Conservation (phyloP, 2,113 vertebrate genomes). For the Thomomys bottae region DNA sequence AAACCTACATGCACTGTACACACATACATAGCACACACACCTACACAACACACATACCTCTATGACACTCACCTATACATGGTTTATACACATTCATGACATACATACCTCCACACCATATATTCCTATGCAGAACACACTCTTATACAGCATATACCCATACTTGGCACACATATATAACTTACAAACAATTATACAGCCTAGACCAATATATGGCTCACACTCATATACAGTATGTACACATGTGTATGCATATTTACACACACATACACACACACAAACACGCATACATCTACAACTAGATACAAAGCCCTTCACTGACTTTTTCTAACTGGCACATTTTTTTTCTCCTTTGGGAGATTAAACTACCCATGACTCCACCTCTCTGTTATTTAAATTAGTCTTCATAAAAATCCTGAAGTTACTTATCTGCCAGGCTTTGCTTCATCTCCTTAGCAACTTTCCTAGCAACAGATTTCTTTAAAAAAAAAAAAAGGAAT, state of each 20-base stretch:
- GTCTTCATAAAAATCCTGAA: constrained; percentile 68
- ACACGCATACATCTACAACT: neutral
- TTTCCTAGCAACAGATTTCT: constrained; percentile 70
- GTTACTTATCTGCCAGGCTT: constrained; percentile 60
- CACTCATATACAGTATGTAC: neutral
- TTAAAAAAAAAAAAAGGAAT: constrained; percentile 51
- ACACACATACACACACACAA: neutral
- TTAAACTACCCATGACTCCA: constrained; percentile 41
- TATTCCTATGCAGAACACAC: neutral
- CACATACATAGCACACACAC: neutral
- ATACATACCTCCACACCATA: neutral
- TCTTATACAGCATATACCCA: neutral
- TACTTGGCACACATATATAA: neutral
- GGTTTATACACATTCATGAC: neutral
- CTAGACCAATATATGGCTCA: neutral
- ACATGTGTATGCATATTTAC: neutral
- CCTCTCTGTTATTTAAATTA: constrained; percentile 72
- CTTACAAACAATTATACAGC: neutral
- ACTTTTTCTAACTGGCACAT: constrained; percentile 14
- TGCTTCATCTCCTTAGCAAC: constrained; percentile 71
- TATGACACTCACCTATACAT: neutral
- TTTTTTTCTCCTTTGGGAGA: constrained; percentile 23
- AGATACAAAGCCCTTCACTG: neutral
- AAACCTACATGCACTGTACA: neutral
- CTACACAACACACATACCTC: neutral